Conservation (phyloP, 2,888 invertebrate species). For the Torymus tubicola region DNA sequence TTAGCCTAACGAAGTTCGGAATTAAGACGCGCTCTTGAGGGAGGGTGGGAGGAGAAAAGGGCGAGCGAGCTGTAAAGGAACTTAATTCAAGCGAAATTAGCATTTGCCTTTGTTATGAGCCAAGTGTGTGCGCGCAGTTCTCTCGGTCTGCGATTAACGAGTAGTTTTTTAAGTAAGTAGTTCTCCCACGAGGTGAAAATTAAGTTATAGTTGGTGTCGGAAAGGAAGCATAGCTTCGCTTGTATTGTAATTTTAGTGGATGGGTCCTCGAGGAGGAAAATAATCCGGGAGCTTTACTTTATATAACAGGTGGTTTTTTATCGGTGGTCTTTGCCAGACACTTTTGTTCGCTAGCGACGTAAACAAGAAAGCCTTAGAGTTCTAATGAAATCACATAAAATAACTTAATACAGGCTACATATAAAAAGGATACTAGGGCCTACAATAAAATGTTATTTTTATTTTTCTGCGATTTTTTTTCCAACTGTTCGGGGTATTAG, state of each 20-base stretch:
- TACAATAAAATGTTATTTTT: neutral
- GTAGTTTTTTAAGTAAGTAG: no score
- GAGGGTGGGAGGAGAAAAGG: neutral
- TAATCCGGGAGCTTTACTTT: no score
- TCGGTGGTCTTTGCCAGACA: no score
- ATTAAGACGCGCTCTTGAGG: constrained; percentile 22
- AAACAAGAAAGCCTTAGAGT: constrained; percentile 1
- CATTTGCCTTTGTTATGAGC: constrained; percentile 27
- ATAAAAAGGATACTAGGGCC: neutral
- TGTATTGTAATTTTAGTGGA: no score
- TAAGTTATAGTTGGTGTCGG: no score
- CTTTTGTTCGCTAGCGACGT: neutral
- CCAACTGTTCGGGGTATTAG: no score
- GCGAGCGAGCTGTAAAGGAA: constrained; percentile 2
- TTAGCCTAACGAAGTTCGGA: constrained; percentile 41
- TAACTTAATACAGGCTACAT: neutral
- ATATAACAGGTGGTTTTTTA: no score
- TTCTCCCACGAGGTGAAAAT: no score
- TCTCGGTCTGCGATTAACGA: no score
- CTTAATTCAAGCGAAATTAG: constrained; percentile 37
- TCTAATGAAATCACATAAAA: constrained; percentile 6
- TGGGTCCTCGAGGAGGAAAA: no score
- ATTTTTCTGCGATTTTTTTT: no score
- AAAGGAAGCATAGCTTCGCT: no score
- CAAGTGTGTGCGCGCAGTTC: neutral